Base-by-base conservation (phyloP, 2,113 vertebrate species). In the Rana temporaria region DNA sequence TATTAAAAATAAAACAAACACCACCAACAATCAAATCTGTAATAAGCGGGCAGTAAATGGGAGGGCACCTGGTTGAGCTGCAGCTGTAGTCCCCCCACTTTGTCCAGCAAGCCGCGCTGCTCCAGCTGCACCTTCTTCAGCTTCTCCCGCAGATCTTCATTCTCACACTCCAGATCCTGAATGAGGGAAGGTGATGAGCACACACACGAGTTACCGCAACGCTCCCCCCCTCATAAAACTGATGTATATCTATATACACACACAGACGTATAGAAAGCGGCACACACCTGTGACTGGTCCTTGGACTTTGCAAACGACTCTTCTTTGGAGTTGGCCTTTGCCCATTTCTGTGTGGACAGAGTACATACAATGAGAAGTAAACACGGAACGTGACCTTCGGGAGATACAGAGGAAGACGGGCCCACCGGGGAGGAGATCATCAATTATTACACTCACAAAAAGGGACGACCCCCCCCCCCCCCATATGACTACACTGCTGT, bases 101-200 rank as follows among this genome's bases (percentile, higher is more conserved):
- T 94, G 73, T 98, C 97, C 48, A 96, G 30, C 70, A 99, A 89
- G 52, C 90, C 85, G 86, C 93, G 93, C 71, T 98, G 96, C 79
- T 99, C 98, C 85, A 96, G 95, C 14, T 98, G 94, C 68, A 90
- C 93, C 71, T 95, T 96, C 67, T 92, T 94, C 87, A 99, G 78
- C 4, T 86, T 91, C 24, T 94, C 95, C 86, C 95, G 96, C 76
- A 98, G 88, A 53, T 90, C 94, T 82, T 97, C 96, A 48, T 98
- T 99, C 91, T 98, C 95, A 80, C 89, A 85, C 87, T 97, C 96
- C 84, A 99, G 53, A 42, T 96, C 97, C 98, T 95, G 79, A 18
- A 66, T 14, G 19, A n/a, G 48, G 18, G 7, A 48, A 9, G 30
- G 17, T 2, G 16, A 18, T 24, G 22, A 30, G 18, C 64, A n/a